Evolutionary conservation across 2,797 vertebrate genomes (phyloP).

Genomic region (Hybognathus amarus): DNA sequence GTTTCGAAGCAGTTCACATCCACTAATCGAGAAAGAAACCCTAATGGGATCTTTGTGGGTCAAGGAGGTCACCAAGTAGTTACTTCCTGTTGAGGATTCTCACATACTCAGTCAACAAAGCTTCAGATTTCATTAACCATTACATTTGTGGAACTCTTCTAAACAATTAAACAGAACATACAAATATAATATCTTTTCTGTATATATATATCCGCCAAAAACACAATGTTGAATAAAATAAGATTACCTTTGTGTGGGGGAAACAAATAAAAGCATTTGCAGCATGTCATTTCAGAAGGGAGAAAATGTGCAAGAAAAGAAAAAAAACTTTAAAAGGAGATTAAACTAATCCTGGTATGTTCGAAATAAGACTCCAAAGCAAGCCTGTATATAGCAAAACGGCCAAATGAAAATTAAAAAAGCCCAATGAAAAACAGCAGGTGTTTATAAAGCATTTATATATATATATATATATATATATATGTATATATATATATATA

Average conservation of each 20-base stretch:
- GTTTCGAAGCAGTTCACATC: slow-evolving; percentile 1
- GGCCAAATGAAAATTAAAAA: not conserved
- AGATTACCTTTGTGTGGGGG: not conserved
- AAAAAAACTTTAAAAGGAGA: slow-evolving; percentile 6
- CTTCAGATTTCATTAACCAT: slow-evolving; percentile 17
- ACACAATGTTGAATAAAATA: not conserved
- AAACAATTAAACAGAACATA: not conserved
- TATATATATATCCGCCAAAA: not conserved
- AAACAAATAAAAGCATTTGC: slow-evolving; percentile 16
- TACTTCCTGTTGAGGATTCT: slow-evolving; percentile 11
- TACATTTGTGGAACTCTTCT: not conserved
- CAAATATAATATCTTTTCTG: not conserved
- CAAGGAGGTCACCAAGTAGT: slow-evolving; percentile 8
- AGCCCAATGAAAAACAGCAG: slow-evolving; percentile 48
- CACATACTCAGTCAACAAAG: not conserved
- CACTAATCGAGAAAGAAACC: slow-evolving; percentile 6
- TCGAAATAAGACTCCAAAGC: slow-evolving; percentile 15
- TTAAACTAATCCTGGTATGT: slow-evolving; percentile 26
- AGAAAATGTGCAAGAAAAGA: not conserved
- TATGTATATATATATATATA: slow-evolving; percentile 48
- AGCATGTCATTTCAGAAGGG: not conserved
- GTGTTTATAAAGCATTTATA: slow-evolving; percentile 52
- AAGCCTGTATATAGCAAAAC: slow-evolving; percentile 26
- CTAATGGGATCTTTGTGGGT: not conserved
- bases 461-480: slow-evolving; percentile 48